Conservation (phyloP, 2,797 vertebrate genomes). For the Phalloptychus januarius region DNA sequence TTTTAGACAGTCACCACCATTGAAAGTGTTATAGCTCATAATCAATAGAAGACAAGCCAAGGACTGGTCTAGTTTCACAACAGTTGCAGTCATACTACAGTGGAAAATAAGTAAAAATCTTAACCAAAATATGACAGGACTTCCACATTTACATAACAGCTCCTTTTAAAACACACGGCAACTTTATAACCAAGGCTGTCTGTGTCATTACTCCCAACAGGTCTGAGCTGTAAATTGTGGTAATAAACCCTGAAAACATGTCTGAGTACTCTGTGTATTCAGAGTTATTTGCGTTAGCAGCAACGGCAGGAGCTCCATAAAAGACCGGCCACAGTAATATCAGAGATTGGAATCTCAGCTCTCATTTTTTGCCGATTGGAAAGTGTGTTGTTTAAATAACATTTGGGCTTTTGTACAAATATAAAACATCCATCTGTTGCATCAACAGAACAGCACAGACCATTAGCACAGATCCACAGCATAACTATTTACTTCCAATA, state of each 20-base stretch:
- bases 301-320: constrained; percentile 27
- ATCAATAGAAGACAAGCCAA: constrained; percentile 11
- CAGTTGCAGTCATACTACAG: background rate
- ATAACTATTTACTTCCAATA: constrained; percentile 13
- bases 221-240: constrained; percentile 17
- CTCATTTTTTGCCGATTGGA: constrained; percentile 10
- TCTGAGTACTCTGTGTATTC: constrained; percentile 15
- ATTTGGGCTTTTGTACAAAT: constrained; percentile 28
- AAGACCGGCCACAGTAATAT: constrained; percentile 15
- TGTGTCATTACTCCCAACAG: background rate
- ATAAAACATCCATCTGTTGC: constrained; percentile 11
- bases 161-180: background rate
- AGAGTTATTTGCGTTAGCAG: constrained; percentile 32
- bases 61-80: constrained; percentile 10
- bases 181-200: background rate
- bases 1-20: background rate
- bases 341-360: constrained; percentile 34
- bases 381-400: background rate
- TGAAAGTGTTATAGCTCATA: constrained; percentile 3
- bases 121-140: background rate
- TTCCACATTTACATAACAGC: constrained; percentile 1
- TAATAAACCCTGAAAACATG: constrained; percentile 25
- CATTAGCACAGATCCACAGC: constrained; percentile 8
- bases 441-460: constrained; percentile 5
- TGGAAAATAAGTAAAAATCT: background rate